A percentile compares a stretch with the other conserved stretches of the same genome.
Conservation (phyloP, 2,797 vertebrate species). For the Falco columbarius region DNA sequence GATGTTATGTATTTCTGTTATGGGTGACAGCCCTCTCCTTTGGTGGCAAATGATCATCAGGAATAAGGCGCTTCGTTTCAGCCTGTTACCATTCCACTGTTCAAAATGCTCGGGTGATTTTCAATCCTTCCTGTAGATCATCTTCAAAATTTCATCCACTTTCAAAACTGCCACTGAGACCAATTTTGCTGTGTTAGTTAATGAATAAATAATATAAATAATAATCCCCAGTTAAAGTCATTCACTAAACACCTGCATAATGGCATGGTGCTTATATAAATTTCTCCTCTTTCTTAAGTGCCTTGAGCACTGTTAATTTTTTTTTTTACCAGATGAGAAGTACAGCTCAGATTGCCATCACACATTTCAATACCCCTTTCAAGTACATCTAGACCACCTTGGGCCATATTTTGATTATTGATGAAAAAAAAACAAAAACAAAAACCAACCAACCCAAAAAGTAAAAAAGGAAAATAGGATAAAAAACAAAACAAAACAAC, state of each 20-base stretch:
- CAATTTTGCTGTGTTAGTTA: neutral
- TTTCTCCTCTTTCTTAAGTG: neutral
- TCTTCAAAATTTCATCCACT: neutral
- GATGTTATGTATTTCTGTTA: neutral
- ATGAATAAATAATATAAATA: neutral
- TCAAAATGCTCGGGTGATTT: neutral
- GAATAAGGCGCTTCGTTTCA: neutral
- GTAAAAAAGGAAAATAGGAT: neutral
- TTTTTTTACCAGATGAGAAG: neutral
- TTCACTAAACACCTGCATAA: neutral
- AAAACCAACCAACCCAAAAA: too few relatives aligned
- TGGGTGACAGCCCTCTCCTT: neutral
- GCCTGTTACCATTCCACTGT: neutral
- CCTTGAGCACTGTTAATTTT: neutral
- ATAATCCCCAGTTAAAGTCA: neutral
- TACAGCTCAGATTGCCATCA: neutral
- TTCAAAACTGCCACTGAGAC: neutral
- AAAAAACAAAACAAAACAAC: neutral
- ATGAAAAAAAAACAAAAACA: rapidly evolving
- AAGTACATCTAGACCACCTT: neutral
- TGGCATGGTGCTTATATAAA: neutral
- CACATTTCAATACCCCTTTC: neutral
- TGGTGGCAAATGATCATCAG: neutral
- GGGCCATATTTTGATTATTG: neutral
- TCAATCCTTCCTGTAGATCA: neutral